Conservation (phyloP, 2,797 vertebrate genomes). For the Sylvia borin region DNA sequence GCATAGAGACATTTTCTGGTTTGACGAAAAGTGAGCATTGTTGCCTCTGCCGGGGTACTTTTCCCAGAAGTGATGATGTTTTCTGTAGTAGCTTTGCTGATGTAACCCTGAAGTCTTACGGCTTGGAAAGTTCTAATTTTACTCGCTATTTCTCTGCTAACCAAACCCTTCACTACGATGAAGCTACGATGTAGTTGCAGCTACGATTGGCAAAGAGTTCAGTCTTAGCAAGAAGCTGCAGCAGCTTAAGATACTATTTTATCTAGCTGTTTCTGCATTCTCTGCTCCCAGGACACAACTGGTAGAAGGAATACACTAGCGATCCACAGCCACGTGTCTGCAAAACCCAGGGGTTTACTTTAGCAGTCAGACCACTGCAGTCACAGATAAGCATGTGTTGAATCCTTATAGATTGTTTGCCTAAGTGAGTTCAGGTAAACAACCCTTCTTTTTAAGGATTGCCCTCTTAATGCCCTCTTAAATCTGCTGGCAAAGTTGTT, state of each 20-base stretch:
- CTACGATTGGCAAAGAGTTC: background rate
- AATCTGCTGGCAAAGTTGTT: background rate
- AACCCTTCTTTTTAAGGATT: background rate
- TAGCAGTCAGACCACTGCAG: background rate
- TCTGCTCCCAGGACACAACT: background rate
- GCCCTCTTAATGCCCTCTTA: background rate
- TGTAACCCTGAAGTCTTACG: background rate
- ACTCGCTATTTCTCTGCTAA: background rate
- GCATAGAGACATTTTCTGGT: background rate
- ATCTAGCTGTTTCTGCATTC: background rate
- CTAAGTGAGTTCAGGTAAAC: background rate
- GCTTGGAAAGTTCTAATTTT: background rate
- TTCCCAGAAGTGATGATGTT: background rate
- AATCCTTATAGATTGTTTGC: background rate
- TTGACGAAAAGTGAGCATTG: background rate
- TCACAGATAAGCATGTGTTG: background rate
- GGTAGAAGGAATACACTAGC: background rate
- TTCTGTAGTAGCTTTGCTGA: background rate
- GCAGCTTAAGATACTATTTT: background rate
- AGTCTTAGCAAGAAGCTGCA: background rate
- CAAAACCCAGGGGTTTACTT: background rate
- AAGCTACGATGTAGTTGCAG: too few species aligned
- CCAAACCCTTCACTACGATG: background rate
- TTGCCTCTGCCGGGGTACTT: background rate
- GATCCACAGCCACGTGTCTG: accelerated